Percentiles rank a stretch among this genome's conserved stretches.
Evolutionary conservation across 2,888 invertebrate species (phyloP).

Genomic region (Yponomeuta sedellus): DNA sequence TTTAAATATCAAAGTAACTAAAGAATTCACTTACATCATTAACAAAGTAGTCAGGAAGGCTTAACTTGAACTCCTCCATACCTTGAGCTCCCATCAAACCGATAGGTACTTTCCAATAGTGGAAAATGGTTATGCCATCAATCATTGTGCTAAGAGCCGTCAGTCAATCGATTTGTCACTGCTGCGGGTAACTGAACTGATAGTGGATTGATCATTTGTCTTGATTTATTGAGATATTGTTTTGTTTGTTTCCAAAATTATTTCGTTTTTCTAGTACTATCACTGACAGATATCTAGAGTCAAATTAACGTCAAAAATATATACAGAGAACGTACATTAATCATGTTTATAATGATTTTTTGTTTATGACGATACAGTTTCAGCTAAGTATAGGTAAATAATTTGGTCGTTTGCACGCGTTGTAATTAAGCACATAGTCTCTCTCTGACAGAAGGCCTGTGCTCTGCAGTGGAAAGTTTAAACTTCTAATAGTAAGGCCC

Average conservation of each 20-base stretch:
- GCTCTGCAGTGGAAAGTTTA: too few species aligned
- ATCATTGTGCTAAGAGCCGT: not conserved
- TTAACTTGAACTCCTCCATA: not conserved
- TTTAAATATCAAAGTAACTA: not conserved
- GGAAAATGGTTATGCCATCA: not conserved
- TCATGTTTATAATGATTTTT: too few species aligned
- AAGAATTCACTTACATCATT: not conserved
- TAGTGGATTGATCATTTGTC: not conserved
- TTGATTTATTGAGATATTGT: not conserved
- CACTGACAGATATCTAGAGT: too few species aligned
- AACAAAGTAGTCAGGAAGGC: not conserved
- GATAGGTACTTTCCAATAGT: not conserved
- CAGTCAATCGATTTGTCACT: too few species aligned
- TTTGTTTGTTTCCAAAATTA: not conserved
- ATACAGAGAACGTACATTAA: too few species aligned
- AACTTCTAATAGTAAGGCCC: too few species aligned
- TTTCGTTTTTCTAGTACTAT: not conserved
- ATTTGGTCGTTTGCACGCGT: too few species aligned
- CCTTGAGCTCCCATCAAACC: not conserved
- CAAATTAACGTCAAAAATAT: too few species aligned
- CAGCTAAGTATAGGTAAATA: too few species aligned
- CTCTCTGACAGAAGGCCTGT: too few species aligned
- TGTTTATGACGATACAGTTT: too few species aligned
- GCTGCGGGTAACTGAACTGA: not conserved
- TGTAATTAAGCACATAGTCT: too few species aligned